Base-by-base conservation (phyloP, 1,140 invertebrate genomes). In the Periplaneta americana region DNA sequence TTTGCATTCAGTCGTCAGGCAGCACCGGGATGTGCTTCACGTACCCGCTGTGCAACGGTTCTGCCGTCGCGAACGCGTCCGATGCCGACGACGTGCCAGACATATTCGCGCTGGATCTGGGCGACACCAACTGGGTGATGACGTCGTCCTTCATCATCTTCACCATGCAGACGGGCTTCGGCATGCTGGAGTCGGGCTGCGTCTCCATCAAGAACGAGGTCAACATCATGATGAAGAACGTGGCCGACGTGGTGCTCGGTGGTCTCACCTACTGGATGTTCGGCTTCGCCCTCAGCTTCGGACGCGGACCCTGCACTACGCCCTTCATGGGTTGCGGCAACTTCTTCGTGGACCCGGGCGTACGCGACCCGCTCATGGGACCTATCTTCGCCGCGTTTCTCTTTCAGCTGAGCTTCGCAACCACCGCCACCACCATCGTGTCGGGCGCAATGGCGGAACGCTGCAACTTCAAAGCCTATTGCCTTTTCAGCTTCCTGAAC, bases 201-300 rank as follows among this genome's bases (percentile, higher is more conserved):
- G 97, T 98, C 0, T 97, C 96, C 1, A 91, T 96, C 35, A 98
- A 98, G 88, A 98, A 98, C 85, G 97, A 98, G 91, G 96, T 97
- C 0, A 98, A 98, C 85, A 98, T 98, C n/a, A 98, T 98, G 96
- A 97, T 98, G 95, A 98, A 98, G 87, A 98, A 98, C 85, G 93
- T 97, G 0, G 95, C 96, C 1, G 97, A 98, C 84, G 96, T 98
- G 79, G 95, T 97, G 15, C 91, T 98, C 4, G 97, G 97, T 22
- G 97, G 96, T 78, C 86, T 98, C 8, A 97, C 96, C 0, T 99
- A 98, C 88, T 98, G 97, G 97, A 91, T 96, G 31, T 98, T 98
- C 86, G 98, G 97, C 0, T 99, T 96, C 87, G 96, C 95, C 0
- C 91, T 98, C 85, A 97, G 96, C 78, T 98, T 98, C 85, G 97